Conservation (phyloP, 2,113 vertebrate genomes). For the Brienomyrus brachyistius region DNA sequence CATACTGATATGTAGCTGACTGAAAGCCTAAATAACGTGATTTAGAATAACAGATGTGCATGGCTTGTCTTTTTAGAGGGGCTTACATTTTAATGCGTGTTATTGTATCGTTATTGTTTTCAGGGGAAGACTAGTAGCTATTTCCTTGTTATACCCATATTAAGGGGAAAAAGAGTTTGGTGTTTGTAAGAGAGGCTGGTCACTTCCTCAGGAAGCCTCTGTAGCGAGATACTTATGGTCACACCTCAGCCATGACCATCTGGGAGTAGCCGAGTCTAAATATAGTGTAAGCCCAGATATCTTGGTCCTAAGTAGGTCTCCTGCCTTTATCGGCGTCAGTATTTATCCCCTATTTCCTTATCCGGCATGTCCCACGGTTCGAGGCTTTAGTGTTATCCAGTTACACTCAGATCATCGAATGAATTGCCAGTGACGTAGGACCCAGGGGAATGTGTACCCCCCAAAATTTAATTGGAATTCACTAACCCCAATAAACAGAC, state of each 20-base stretch:
- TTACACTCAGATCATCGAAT: background rate
- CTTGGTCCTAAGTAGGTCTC: conserved; percentile 3
- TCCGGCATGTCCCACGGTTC: background rate
- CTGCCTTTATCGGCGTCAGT: conserved; percentile 6
- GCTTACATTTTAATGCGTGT: no score
- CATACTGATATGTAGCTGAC: background rate
- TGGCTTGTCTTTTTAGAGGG: background rate
- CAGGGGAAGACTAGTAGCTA: background rate
- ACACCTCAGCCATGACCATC: conserved; percentile 66
- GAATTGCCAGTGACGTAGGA: background rate
- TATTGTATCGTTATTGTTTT: no score
- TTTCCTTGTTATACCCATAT: background rate
- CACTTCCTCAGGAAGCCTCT: conserved; percentile 45
- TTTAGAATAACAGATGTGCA: background rate
- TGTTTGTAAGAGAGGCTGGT: background rate
- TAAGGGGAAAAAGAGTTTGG: background rate
- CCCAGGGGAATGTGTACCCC: background rate
- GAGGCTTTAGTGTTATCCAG: background rate
- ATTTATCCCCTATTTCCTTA: background rate
- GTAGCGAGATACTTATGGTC: conserved; percentile 57
- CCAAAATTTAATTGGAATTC: background rate
- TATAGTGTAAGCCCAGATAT: conserved; percentile 68
- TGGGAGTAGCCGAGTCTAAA: conserved; percentile 67
- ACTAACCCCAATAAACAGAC: background rate
- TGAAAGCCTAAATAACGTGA: background rate